These are phyloP conservation scores for Notamacropus eugenii DNA, from an alignment of 2,797 vertebrate genomes.

Conservation along the genomic window DNA sequence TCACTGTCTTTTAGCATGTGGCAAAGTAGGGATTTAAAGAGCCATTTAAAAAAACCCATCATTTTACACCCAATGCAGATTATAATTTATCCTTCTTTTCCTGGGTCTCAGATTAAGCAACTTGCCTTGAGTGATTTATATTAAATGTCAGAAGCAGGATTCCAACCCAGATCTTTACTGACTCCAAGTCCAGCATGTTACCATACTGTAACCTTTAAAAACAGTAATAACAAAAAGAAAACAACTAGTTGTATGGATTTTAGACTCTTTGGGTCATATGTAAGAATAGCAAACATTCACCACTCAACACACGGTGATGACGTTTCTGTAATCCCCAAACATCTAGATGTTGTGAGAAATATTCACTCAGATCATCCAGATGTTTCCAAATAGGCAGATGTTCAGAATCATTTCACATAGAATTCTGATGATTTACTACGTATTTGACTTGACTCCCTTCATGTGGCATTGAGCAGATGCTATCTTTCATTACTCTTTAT, in stretches of 20 bases:
- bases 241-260: conserved; percentile 63
- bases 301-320: conserved; percentile 34
- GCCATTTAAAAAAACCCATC: neutral
- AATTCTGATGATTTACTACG: conserved; percentile 14
- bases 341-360: conserved; percentile 47
- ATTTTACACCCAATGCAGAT: neutral
- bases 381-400: conserved; percentile 39
- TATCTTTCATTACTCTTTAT: neutral
- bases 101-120: neutral
- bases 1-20: conserved; percentile 63
- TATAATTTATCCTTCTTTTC: neutral
- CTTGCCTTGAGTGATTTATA: neutral
- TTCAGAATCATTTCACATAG: conserved; percentile 24
- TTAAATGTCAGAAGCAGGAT: neutral
- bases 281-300: conserved; percentile 57
- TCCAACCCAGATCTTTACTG: neutral
- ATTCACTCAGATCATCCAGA: conserved; percentile 15
- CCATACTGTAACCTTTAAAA: neutral
- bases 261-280: conserved; percentile 60
- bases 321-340: conserved; percentile 36
- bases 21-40: conserved; percentile 35
- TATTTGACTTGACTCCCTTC: neutral
- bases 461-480: neutral
- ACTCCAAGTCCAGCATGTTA: neutral
- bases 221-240: neutral